These are phyloP conservation scores for Crocodylus rhombifer DNA, from an alignment of 2,797 vertebrate genomes.

Conservation along the genomic window DNA sequence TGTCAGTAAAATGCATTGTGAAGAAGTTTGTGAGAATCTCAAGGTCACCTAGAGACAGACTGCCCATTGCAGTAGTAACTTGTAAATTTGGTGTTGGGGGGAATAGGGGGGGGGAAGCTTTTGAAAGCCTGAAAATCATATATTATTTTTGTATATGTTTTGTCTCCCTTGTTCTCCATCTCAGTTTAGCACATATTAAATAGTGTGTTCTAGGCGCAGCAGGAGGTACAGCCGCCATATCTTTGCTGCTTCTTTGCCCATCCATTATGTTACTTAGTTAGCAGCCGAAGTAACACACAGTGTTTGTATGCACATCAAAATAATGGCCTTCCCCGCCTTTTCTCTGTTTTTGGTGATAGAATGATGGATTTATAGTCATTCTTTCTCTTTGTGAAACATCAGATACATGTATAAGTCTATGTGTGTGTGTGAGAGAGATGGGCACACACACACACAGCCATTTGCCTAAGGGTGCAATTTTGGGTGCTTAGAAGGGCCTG, in stretches of 20 bases:
- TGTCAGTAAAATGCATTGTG: background rate
- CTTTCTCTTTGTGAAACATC: background rate
- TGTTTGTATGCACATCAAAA: too few species aligned
- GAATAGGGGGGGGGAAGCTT: background rate
- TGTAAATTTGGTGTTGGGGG: background rate
- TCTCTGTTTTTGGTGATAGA: background rate
- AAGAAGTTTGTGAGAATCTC: background rate
- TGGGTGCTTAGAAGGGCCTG: background rate
- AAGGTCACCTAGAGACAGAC: background rate
- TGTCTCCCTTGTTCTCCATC: background rate
- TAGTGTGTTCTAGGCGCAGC: background rate
- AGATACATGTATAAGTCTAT: background rate
- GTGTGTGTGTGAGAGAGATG: background rate
- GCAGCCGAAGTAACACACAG: background rate
- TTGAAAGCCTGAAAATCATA: background rate
- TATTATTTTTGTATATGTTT: background rate
- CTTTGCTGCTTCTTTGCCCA: background rate
- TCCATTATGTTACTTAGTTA: background rate
- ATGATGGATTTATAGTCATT: background rate
- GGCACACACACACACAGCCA: accelerated
- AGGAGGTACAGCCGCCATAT: background rate
- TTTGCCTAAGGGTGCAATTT: background rate
- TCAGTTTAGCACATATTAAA: background rate
- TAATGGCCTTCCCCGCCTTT: background rate
- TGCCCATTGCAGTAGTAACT: background rate